Conservation (phyloP, 2,888 invertebrate species). For the Antheraea yamamai region DNA sequence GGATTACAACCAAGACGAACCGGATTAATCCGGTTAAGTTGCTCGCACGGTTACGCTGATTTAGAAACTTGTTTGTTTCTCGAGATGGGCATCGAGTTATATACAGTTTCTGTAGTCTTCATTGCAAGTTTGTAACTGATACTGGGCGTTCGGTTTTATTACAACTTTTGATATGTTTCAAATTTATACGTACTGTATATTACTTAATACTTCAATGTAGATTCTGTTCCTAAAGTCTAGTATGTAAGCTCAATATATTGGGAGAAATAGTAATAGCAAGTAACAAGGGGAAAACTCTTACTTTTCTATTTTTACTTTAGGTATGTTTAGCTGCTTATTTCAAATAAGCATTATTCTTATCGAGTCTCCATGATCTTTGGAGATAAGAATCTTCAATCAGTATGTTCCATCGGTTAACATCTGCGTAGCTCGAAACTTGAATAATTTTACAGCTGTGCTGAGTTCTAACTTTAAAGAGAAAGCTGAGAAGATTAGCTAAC, state of each 20-base stretch:
- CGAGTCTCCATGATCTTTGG: no score
- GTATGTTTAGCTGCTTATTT: no score
- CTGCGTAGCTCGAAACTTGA: no score
- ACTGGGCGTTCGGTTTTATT: constrained; percentile 40
- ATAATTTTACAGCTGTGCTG: no score
- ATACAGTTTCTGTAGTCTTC: constrained; percentile 44
- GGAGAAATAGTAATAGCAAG: no score
- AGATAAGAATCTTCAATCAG: no score
- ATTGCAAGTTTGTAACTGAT: constrained; percentile 39
- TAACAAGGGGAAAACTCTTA: no score
- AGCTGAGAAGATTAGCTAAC: no score
- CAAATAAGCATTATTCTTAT: no score
- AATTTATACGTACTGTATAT: not conserved
- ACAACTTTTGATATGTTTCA: constrained; percentile 28
- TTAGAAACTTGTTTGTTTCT: constrained; percentile 77
- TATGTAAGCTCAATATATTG: not conserved
- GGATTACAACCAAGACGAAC: constrained; percentile 61
- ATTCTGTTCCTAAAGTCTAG: not conserved
- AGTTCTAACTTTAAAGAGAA: no score
- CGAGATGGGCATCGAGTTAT: constrained; percentile 30
- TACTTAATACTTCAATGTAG: not conserved
- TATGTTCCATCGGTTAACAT: no score
- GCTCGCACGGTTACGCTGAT: constrained; percentile 75
- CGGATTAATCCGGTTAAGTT: constrained; percentile 72
- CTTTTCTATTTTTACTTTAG: no score